These are phyloP conservation scores for Nomada lathburiana DNA, from an alignment of 2,888 invertebrate species.

Conservation along the genomic window DNA sequence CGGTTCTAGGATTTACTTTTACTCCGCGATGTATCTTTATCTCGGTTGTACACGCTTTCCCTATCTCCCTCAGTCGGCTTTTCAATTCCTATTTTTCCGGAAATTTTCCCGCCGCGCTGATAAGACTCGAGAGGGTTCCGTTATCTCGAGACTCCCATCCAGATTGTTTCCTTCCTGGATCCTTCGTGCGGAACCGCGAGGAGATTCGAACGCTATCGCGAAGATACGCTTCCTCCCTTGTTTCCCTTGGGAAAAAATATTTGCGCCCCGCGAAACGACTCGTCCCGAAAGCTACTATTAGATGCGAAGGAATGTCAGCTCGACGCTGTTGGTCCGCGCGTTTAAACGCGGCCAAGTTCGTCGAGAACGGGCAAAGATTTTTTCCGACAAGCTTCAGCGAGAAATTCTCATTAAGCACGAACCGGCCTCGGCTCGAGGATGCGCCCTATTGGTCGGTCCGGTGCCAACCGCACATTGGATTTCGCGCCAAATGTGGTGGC, in stretches of 20 bases:
- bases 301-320: not conserved
- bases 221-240: not conserved
- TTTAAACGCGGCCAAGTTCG: slow-evolving; percentile 54
- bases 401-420: slow-evolving; percentile 70
- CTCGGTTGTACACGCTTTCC: not conserved
- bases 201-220: not conserved
- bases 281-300: not conserved
- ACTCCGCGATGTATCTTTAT: slow-evolving; percentile 23
- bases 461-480: slow-evolving; percentile 66
- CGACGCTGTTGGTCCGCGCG: not conserved
- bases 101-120: slow-evolving; percentile 31
- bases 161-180: slow-evolving; percentile 37
- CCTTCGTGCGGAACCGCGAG: not conserved
- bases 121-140: slow-evolving; percentile 19
- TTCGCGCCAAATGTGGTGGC: slow-evolving; percentile 65
- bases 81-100: slow-evolving; percentile 51
- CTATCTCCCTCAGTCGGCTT: not conserved
- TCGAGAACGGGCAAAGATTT: slow-evolving; percentile 41
- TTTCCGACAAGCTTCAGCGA: slow-evolving; percentile 45
- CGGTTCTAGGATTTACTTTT: slow-evolving; percentile 4
- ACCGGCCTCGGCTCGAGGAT: slow-evolving; percentile 37
- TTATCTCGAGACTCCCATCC: slow-evolving; percentile 31
- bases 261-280: not conserved
- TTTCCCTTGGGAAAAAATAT: not conserved
- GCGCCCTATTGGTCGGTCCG: slow-evolving; percentile 53